Conservation (phyloP, 2,797 vertebrate species). For the Pristis pectinata region DNA sequence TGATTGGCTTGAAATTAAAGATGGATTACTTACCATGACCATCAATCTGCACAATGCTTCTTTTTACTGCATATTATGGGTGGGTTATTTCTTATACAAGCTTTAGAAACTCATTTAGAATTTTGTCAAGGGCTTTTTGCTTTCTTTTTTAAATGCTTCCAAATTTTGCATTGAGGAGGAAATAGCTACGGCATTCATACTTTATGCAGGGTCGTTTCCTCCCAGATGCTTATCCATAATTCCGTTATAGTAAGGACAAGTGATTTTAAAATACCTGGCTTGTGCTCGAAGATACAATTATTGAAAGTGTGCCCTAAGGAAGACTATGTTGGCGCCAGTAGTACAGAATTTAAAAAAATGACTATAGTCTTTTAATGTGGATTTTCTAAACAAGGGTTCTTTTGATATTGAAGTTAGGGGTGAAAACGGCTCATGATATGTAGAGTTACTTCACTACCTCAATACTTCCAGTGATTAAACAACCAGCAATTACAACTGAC, state of each 20-base stretch:
- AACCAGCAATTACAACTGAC: background rate
- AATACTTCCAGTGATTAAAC: background rate
- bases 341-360: background rate
- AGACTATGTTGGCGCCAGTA: background rate
- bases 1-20: conserved; percentile 24
- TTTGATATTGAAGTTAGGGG: background rate
- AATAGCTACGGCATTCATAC: background rate
- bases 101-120: background rate
- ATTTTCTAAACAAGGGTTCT: background rate
- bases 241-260: background rate
- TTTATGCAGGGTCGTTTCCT: background rate
- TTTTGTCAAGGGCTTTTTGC: background rate
- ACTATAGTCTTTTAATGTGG: background rate
- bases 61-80: background rate
- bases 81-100: background rate
- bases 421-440: background rate
- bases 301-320: background rate
- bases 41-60: background rate
- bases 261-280: conserved; percentile 7
- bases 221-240: conserved; percentile 4
- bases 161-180: background rate
- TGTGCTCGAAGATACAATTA: background rate
- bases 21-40: conserved; percentile 23
- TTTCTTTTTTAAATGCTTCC: background rate
- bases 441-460: background rate